phyloP scores from a whole-genome alignment of 2,113 vertebrate species.

The Paralichthys olivaceus region DNA sequence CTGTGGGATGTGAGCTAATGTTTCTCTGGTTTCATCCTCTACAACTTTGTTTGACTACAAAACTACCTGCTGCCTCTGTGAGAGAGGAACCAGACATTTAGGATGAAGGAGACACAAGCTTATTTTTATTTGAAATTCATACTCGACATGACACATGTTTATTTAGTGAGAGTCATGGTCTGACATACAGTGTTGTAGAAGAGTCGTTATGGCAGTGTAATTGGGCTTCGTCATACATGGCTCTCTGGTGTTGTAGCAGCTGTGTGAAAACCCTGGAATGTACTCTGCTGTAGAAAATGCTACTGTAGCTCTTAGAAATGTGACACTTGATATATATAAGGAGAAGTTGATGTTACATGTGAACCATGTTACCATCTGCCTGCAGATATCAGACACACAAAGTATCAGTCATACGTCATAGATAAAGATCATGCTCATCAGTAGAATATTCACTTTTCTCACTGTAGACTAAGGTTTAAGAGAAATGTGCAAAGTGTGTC shows the following conservation, averaged over 20 bases:
- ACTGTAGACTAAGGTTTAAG: neutral
- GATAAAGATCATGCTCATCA: slow-evolving; percentile 13
- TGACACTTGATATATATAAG: slow-evolving; percentile 59
- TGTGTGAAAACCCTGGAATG: slow-evolving; percentile 59
- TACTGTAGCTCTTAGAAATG: slow-evolving; percentile 72
- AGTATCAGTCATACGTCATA: slow-evolving; percentile 16
- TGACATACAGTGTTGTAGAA: slow-evolving; percentile 39
- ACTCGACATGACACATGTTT: slow-evolving; percentile 35
- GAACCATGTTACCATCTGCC: slow-evolving; percentile 42
- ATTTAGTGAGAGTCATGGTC: slow-evolving; percentile 44
- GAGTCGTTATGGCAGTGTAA: slow-evolving; percentile 47
- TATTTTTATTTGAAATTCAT: slow-evolving; percentile 55
- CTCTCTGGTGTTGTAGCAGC: slow-evolving; percentile 61
- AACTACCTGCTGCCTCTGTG: slow-evolving; percentile 44
- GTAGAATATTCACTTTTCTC: slow-evolving; percentile 8
- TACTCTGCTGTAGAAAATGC: slow-evolving; percentile 71
- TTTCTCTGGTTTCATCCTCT: slow-evolving; percentile 31
- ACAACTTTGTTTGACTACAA: slow-evolving; percentile 32
- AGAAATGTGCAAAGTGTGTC: neutral
- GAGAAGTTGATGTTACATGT: slow-evolving; percentile 48
- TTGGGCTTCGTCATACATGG: slow-evolving; percentile 47
- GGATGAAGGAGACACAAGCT: slow-evolving; percentile 35
- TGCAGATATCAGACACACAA: slow-evolving; percentile 36
- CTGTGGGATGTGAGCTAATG: slow-evolving; percentile 25
- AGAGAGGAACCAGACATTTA: slow-evolving; percentile 45